A percentile compares a stretch with the other conserved stretches of the same genome.
These are phyloP conservation scores for Zelostemma sp. DNA, from an alignment of 1,140 invertebrate species.

Conservation along the genomic window DNA sequence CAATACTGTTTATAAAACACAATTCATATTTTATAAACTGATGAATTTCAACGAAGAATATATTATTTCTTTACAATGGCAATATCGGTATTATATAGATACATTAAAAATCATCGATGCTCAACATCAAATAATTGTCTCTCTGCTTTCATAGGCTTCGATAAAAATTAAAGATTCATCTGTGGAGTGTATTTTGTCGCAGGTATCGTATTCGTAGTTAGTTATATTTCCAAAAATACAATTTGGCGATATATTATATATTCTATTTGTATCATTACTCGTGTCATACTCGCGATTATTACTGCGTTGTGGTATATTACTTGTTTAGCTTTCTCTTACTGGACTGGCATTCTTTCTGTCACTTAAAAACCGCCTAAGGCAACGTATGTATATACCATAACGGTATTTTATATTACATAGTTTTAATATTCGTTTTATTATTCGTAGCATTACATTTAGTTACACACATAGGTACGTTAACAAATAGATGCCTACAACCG, in stretches of 20 bases:
- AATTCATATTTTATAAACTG: conserved; percentile 3
- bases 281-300: conserved; percentile 26
- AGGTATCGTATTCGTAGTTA: conserved; percentile 9
- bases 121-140: conserved; percentile 31
- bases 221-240: conserved; percentile 42
- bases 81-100: conserved; percentile 18
- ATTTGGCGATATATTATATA: conserved; percentile 31
- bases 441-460: conserved; percentile 35
- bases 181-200: neutral
- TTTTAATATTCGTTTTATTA: conserved; percentile 20
- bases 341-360: conserved; percentile 52
- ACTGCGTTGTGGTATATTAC: conserved; percentile 43
- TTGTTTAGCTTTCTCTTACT: conserved; percentile 38
- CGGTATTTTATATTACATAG: conserved; percentile 28
- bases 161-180: conserved; percentile 16
- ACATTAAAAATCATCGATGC: conserved; percentile 17
- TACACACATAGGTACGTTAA: conserved; percentile 37
- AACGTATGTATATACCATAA: conserved; percentile 39
- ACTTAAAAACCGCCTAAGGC: conserved; percentile 55
- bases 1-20: neutral
- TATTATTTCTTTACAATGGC: conserved; percentile 8
- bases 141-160: conserved; percentile 7
- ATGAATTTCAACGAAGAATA: conserved; percentile 11
- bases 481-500: conserved; percentile 24
- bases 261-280: conserved; percentile 24